Base-by-base conservation (phyloP, 2,797 vertebrate genomes). In the Sebastes alutus region DNA sequence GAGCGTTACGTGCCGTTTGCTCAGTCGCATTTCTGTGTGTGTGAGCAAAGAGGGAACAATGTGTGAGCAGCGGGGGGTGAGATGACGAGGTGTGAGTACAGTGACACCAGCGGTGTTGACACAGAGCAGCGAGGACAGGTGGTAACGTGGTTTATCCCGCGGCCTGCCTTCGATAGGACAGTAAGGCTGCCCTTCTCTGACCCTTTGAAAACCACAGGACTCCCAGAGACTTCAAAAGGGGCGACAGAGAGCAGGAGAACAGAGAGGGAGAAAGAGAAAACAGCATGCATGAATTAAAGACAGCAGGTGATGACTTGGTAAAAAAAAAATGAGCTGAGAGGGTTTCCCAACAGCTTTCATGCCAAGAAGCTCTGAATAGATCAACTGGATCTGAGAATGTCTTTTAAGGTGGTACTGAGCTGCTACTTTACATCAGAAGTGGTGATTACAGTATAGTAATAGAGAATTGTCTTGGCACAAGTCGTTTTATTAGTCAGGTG, bases 121-220 rank as follows among this genome's bases (percentile, higher is more conserved):
- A 76, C 80, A 81, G 92, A 79, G 88, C 86, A 54, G 72, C 16
- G 61, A 55, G 80, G 87, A 94, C 93, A 94, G 94, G 92, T 95
- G 93, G 92, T 84, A 32, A 49, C 71, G 61, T 77, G 30, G 61
- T 88, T 89, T 81, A 83, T 89, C 89, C 87, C 83, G 3, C 72
- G 33, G 79, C 78, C 81, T 76, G 79, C 68, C 80, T 79, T 80
- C 67, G 74, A 86, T 74, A 64, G 87, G 84, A 92, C 93, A 91
- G 93, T 93, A 83, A 82, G 42, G 35, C 72, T 85, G 87, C 86
- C 92, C 90, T 90, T 85, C 74, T 68, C 72, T 88, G 92, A 92
- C 93, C 93, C 90, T 93, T 93, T 93, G 90, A 88, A 93, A 91
- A 65, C 90, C 89, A 55, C 89, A 87, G 91, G 91, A 75, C 82